These are phyloP conservation scores for Empidonax traillii DNA, from an alignment of 2,113 vertebrate genomes.

Conservation along the genomic window DNA sequence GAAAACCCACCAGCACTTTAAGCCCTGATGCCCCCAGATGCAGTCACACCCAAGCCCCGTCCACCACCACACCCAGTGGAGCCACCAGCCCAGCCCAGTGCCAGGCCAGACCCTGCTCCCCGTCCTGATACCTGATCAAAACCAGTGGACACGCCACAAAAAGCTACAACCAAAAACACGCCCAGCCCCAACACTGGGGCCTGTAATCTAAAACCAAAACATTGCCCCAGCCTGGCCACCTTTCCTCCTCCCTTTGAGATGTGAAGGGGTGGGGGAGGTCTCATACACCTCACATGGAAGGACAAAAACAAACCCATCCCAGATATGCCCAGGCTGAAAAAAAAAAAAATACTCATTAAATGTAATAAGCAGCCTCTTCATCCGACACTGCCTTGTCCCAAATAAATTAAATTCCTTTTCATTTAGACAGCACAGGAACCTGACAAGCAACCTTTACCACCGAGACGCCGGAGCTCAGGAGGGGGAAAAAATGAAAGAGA, in stretches of 20 bases:
- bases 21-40: rapidly evolving
- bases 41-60: neutral
- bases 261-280: conserved; percentile 21
- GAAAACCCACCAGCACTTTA: neutral
- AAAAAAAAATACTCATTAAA: conserved; percentile 73
- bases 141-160: neutral
- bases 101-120: neutral
- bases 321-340: conserved; percentile 70
- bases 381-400: conserved; percentile 82
- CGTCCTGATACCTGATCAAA: neutral
- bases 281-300: conserved; percentile 56
- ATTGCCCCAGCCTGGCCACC: neutral
- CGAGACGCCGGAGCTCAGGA: conserved; percentile 56
- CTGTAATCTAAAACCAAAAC: conserved; percentile 30
- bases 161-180: neutral
- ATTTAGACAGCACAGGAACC: conserved; percentile 80
- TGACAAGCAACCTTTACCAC: conserved; percentile 77
- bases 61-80: neutral
- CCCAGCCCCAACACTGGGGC: neutral
- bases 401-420: conserved; percentile 87
- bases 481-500: conserved; percentile 64
- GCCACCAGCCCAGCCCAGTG: neutral
- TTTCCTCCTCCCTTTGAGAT: neutral
- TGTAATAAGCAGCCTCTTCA: conserved; percentile 81
- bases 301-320: conserved; percentile 77